Percentiles rank a stretch among this genome's conserved stretches.
These are phyloP conservation scores for Pharmacophagus antenor DNA, from an alignment of 2,888 invertebrate genomes.

Conservation along the genomic window DNA sequence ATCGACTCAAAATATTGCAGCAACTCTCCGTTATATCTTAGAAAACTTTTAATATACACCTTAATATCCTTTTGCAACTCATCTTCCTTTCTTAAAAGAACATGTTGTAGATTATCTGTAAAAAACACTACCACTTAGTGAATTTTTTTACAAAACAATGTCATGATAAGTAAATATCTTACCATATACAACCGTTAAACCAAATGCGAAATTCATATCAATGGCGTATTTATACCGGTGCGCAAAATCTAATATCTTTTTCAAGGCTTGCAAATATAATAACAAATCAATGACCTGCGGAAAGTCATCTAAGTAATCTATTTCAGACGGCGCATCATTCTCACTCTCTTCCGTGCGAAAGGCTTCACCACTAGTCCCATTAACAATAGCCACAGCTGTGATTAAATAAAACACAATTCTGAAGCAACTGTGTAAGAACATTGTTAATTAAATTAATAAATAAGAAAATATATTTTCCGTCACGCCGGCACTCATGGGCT, in stretches of 20 bases:
- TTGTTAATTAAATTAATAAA: slow-evolving; percentile 4
- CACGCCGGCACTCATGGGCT: slow-evolving; percentile 10
- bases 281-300: slow-evolving; percentile 44
- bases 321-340: slow-evolving; percentile 5
- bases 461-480: slow-evolving; percentile 1
- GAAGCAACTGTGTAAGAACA: slow-evolving; percentile 11
- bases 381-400: slow-evolving; percentile 8
- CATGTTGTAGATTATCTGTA: slow-evolving; percentile 36
- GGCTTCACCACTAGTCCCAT: slow-evolving; percentile 7
- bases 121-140: background rate
- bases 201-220: slow-evolving; percentile 51
- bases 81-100: slow-evolving; percentile 29
- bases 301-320: slow-evolving; percentile 34
- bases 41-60: slow-evolving; percentile 10
- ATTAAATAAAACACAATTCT: slow-evolving; percentile 16
- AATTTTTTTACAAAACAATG: background rate
- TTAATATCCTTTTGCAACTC: slow-evolving; percentile 17
- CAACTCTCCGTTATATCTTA: slow-evolving; percentile 22
- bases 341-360: slow-evolving; percentile 7
- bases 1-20: slow-evolving; percentile 18
- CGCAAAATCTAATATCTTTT: slow-evolving; percentile 43
- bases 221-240: slow-evolving; percentile 40
- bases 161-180: slow-evolving; percentile 32
- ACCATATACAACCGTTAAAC: slow-evolving; percentile 57
- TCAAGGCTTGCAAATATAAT: slow-evolving; percentile 43